These are phyloP conservation scores for Drosophila leonis DNA, from an alignment of 2,888 invertebrate species.

Conservation along the genomic window DNA sequence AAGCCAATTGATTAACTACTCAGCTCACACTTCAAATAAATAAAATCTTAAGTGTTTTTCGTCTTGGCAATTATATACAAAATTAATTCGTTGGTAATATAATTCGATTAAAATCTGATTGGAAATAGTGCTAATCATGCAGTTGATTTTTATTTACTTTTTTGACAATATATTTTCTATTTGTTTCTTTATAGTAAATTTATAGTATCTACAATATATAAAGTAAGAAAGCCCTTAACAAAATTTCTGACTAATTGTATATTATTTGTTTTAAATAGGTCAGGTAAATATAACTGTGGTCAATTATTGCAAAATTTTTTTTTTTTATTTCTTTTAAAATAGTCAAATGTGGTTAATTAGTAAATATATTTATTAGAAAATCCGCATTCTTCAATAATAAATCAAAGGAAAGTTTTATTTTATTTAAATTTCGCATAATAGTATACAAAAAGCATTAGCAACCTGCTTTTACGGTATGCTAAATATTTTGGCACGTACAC, in stretches of 20 bases:
- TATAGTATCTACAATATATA: too few species aligned
- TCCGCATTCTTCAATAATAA: background rate
- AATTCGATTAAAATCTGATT: slow-evolving; percentile 55
- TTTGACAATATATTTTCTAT: background rate
- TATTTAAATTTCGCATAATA: background rate
- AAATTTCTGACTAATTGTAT: background rate
- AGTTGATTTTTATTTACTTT: background rate
- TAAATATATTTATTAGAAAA: background rate
- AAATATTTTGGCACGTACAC: slow-evolving; percentile 20
- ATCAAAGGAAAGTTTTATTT: background rate
- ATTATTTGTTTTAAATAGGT: too few species aligned
- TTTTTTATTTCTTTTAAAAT: background rate
- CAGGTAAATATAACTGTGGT: background rate
- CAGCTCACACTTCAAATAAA: background rate
- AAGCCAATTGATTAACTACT: slow-evolving; percentile 6
- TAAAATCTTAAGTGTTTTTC: slow-evolving; percentile 39
- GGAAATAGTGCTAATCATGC: slow-evolving; percentile 44
- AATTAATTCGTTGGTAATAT: slow-evolving; percentile 36
- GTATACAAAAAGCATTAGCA: background rate
- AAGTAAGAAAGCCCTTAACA: too few species aligned
- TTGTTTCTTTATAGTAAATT: too few species aligned
- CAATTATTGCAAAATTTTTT: background rate
- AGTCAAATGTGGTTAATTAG: too few species aligned
- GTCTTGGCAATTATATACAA: slow-evolving; percentile 33
- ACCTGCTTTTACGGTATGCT: slow-evolving; percentile 42